These are phyloP conservation scores for Aphaenogaster floridana DNA, from an alignment of 1,140 invertebrate species.

Conservation along the genomic window DNA sequence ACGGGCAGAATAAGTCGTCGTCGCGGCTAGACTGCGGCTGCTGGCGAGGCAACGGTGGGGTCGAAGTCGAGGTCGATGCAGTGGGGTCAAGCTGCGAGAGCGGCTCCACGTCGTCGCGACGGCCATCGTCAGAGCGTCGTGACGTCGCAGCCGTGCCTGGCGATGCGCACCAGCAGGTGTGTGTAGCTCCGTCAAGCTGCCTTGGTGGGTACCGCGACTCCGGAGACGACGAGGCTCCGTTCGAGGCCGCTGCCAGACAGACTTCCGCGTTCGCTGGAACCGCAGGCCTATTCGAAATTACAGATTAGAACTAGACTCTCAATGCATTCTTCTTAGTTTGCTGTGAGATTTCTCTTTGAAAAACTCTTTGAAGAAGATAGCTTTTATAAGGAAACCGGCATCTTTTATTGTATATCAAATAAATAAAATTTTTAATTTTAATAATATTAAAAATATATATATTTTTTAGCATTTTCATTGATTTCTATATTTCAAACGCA, in stretches of 20 bases:
- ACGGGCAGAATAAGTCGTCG: conserved; percentile 75
- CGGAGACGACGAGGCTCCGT: conserved; percentile 86
- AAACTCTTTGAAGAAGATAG: background rate
- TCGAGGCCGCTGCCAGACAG: conserved; percentile 84
- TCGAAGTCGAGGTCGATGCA: conserved; percentile 78
- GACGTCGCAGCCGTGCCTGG: conserved; percentile 85
- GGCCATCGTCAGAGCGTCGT: conserved; percentile 86
- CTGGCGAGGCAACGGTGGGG: conserved; percentile 74
- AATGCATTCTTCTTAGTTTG: background rate
- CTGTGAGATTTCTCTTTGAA: background rate
- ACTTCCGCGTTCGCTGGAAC: conserved; percentile 82
- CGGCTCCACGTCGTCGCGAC: conserved; percentile 78
- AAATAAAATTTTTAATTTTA: background rate
- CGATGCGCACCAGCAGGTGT: conserved; percentile 86
- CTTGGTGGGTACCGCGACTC: conserved; percentile 87
- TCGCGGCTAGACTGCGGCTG: conserved; percentile 72
- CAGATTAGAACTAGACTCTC: background rate
- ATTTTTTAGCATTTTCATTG: background rate
- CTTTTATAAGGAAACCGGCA: background rate
- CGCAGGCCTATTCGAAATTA: conserved; percentile 80
- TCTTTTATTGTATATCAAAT: conserved; percentile 9
- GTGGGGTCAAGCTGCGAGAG: conserved; percentile 85
- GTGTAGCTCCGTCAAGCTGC: conserved; percentile 87
- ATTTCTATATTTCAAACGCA: background rate
- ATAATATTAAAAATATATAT: background rate